These are phyloP conservation scores for Calliphora vicina DNA, from an alignment of 1,140 invertebrate species.

Conservation along the genomic window DNA sequence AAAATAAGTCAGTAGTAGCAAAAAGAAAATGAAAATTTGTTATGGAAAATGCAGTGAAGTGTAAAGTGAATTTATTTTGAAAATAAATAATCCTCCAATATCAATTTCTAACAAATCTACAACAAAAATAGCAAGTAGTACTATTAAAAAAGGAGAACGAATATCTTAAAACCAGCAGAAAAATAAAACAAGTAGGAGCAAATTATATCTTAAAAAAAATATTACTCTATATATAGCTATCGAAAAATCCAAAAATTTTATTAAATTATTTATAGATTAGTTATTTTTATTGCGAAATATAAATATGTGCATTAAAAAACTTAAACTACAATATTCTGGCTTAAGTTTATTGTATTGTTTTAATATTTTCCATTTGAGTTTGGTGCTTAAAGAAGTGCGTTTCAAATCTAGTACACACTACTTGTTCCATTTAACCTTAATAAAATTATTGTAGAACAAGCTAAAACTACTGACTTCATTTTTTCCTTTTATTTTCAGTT, in stretches of 20 bases:
- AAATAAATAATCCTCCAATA: background rate
- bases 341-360: no score
- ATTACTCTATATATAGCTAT: no score
- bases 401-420: background rate
- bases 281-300: no score
- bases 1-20: background rate
- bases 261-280: no score
- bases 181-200: no score
- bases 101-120: background rate
- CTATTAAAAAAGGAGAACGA: background rate
- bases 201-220: no score
- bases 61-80: constrained; percentile 24
- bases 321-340: no score
- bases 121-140: background rate
- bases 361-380: background rate
- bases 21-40: constrained; percentile 15
- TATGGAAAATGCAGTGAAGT: constrained; percentile 23
- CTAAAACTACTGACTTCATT: background rate
- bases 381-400: background rate
- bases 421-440: background rate
- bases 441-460: background rate
- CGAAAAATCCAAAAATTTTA: no score
- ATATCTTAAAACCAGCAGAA: no score
- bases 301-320: no score
- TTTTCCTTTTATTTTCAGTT: no score